Percentiles rank a stretch among this genome's conserved stretches.
Conservation (phyloP, 2,113 vertebrate species). For the Mola mola region DNA sequence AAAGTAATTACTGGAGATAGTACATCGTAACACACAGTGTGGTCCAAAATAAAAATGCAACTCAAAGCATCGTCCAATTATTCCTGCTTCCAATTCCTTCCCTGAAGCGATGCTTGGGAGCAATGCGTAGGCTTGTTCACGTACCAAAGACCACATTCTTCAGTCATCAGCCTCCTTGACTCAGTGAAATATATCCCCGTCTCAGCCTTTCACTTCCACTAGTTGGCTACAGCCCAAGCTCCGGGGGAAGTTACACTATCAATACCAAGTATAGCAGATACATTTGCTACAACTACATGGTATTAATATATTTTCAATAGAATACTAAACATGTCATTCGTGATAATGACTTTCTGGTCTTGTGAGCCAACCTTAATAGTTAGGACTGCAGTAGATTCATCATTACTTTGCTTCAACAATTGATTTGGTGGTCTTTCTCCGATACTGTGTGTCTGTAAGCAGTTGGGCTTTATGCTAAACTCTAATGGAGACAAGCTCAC, state of each 20-base stretch:
- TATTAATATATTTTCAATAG: conserved; percentile 9
- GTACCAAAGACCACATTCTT: conserved; percentile 29
- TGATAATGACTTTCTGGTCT: too few species aligned
- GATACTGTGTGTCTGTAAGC: too few species aligned
- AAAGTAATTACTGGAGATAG: conserved; percentile 43
- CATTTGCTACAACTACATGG: not conserved
- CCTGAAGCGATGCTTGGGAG: conserved; percentile 39
- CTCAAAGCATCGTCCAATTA: conserved; percentile 61
- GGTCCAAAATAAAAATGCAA: conserved; percentile 58
- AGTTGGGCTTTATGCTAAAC: too few species aligned
- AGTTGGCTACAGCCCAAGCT: conserved; percentile 8
- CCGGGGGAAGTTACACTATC: conserved; percentile 5
- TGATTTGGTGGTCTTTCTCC: not conserved
- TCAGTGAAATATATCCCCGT: conserved; percentile 21
- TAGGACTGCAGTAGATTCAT: not conserved
- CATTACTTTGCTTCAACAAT: conserved; percentile 6
- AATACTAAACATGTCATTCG: not conserved
- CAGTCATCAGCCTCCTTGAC: conserved; percentile 22
- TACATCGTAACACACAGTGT: conserved; percentile 27
- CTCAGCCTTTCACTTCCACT: conserved; percentile 32
- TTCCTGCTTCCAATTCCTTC: conserved; percentile 27
- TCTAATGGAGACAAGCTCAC: too few species aligned
- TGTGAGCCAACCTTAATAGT: too few species aligned
- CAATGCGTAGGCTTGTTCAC: conserved; percentile 1
- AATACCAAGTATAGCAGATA: conserved; percentile 14